Evolutionary conservation across 2,113 vertebrate genomes (phyloP), one percentile per base, ranked within the genome.

Genomic region (Amphiprion percula): DNA sequence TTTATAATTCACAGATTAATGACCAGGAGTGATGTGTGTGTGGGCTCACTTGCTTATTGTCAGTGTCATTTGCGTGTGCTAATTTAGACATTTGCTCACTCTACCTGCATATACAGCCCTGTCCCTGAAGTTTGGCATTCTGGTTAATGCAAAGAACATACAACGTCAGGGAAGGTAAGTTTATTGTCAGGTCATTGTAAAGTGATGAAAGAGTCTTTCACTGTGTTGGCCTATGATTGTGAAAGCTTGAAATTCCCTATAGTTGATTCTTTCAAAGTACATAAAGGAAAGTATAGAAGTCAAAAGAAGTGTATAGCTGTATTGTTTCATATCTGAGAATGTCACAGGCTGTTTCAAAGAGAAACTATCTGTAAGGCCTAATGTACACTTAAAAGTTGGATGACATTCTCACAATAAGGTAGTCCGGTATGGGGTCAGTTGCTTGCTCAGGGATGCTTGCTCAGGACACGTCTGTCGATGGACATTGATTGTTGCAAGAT

Each of bases 401-500:
- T 2, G 52, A 60, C 24, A 26, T 24, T 64, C n/a, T 33, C 53
- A 63, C 49, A 44, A 15, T 54, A 47, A 21, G 30, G 23, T 23
- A 59, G 33, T 68, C 58, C 66, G 30, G 37, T 33, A 0, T 28
- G 19, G 46, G 53, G 77, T 74, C 79, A 60, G 14, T 2, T 54
- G 50, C 68, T 78, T 56, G 49, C 69, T 86, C 64, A 55, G 74
- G 46, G 73, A 33, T 46, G 52, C 56, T 68, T 77, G 37, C 17
- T 71, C 30, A 47, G 24, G 73, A 77, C 21, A 62, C 60, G 12
- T 50, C 62, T 60, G 75, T 73, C 56, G 30, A 77, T 61, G 33
- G 33, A 65, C 63, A 74, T 61, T 77, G 74, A 77, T 49, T 64
- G 50, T 41, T 70, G 21, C 14, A n/a, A 67, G 77, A 81, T 78